These are phyloP conservation scores for Pachyrhynchus sulphureomaculatus DNA, from an alignment of 1,140 invertebrate species.

Conservation along the genomic window DNA sequence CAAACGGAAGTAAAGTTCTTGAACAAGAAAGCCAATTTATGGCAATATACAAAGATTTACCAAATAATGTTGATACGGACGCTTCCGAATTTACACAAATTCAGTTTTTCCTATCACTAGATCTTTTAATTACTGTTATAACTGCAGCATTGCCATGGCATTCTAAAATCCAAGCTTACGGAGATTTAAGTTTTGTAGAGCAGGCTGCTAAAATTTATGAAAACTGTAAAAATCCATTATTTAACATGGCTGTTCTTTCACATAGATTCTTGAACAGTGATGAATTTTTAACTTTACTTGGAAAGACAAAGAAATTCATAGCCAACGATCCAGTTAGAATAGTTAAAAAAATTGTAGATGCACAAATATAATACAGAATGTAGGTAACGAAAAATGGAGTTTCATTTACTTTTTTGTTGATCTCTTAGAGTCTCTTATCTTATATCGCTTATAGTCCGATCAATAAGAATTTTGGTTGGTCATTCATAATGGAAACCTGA, in stretches of 20 bases:
- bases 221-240: constrained; percentile 26
- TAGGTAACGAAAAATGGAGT: too few relatives aligned
- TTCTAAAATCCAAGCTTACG: constrained; percentile 29
- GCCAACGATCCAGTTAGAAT: constrained; percentile 21
- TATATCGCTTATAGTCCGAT: too few relatives aligned
- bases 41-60: constrained; percentile 2
- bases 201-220: constrained; percentile 33
- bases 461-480: too few relatives aligned
- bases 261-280: constrained; percentile 40
- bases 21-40: neutral
- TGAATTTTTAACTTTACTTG: constrained; percentile 33
- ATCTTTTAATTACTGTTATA: constrained; percentile 33
- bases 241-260: constrained; percentile 38
- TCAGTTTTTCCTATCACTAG: constrained; percentile 39
- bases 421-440: too few relatives aligned
- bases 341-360: constrained; percentile 2
- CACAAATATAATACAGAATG: too few relatives aligned
- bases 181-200: constrained; percentile 38
- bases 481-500: too few relatives aligned
- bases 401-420: too few relatives aligned
- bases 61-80: constrained; percentile 15
- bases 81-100: neutral
- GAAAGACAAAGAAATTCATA: constrained; percentile 33
- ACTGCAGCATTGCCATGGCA: constrained; percentile 40
- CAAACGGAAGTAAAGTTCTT: neutral